phyloP scores from a whole-genome alignment of 1,140 invertebrate genomes.

The Drosophila sucinea region DNA sequence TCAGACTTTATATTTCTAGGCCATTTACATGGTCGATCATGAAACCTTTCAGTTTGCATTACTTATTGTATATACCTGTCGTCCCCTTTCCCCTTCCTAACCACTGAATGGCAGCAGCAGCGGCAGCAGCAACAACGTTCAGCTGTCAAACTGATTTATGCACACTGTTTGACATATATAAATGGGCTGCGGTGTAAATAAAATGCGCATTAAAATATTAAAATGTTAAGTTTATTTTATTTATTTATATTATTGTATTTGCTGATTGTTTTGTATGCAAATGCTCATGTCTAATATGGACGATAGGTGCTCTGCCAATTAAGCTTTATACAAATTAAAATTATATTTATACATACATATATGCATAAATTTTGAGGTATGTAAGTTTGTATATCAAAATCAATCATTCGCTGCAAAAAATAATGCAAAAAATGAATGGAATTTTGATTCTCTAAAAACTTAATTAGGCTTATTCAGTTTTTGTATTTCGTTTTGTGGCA shows the following conservation, averaged over 20 bases:
- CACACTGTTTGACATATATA: slow-evolving; percentile 38
- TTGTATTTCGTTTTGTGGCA: neutral
- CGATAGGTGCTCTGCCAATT: slow-evolving; percentile 18
- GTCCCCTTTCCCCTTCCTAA: neutral
- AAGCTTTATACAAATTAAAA: slow-evolving; percentile 23
- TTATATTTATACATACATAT: neutral
- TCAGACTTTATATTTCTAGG: neutral
- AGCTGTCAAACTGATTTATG: slow-evolving; percentile 51
- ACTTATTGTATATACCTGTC: slow-evolving; percentile 6
- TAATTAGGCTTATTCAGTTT: slow-evolving; percentile 20
- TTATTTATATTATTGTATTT: slow-evolving; percentile 12
- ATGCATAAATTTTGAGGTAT: neutral
- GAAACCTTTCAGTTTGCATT: neutral
- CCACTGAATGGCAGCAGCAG: neutral
- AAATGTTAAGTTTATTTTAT: slow-evolving; percentile 29
- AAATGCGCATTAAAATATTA: slow-evolving; percentile 54
- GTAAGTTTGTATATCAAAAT: neutral
- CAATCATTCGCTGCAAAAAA: neutral
- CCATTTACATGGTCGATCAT: neutral
- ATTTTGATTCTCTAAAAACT: slow-evolving; percentile 2
- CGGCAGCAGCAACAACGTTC: slow-evolving; percentile 18
- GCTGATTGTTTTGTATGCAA: slow-evolving; percentile 26
- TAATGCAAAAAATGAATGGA: slow-evolving; percentile 6
- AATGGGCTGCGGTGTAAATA: slow-evolving; percentile 44
- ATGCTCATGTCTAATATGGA: slow-evolving; percentile 32